A percentile compares a stretch with the other conserved stretches of the same genome.
phyloP scores from a whole-genome alignment of 35 echinoderm and acorn worm genomes.

The Eucidaris tribuloides region DNA sequence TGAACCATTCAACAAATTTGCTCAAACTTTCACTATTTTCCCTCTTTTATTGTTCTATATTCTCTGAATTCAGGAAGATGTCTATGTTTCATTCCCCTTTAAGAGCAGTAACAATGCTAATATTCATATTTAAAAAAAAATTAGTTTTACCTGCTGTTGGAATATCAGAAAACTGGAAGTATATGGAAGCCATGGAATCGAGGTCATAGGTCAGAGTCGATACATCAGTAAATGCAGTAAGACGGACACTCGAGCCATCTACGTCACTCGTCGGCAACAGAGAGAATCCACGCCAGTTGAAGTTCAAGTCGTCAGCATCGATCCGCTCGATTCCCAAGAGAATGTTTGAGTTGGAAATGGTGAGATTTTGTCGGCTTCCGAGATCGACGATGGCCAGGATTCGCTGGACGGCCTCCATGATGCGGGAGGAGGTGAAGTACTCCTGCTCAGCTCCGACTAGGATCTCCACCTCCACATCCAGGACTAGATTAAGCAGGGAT shows the following conservation, averaged over 20 bases:
- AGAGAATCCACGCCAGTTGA: neutral
- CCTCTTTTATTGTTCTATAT: no score
- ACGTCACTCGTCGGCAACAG: no score
- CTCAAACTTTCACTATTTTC: no score
- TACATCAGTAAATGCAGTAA: no score
- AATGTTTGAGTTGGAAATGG: neutral
- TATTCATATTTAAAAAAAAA: no score
- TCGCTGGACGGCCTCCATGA: neutral
- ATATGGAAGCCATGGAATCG: neutral
- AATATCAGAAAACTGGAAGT: neutral
- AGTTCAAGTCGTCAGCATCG: neutral
- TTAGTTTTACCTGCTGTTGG: neutral
- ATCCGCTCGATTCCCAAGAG: neutral
- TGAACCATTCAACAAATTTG: no score
- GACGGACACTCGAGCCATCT: no score
- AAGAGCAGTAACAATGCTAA: no score
- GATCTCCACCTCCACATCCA: neutral
- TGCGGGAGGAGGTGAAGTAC: constrained; percentile 1
- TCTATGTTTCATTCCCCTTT: no score
- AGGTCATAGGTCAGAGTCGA: neutral
- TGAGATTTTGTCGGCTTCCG: neutral
- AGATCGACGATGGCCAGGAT: neutral
- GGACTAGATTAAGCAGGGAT: neutral
- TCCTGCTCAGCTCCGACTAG: neutral
- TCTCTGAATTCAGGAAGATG: no score